A percentile compares a stretch with the other conserved stretches of the same genome.
phyloP scores from a whole-genome alignment of 2,888 invertebrate species.

The Ischnus inquisitorius region DNA sequence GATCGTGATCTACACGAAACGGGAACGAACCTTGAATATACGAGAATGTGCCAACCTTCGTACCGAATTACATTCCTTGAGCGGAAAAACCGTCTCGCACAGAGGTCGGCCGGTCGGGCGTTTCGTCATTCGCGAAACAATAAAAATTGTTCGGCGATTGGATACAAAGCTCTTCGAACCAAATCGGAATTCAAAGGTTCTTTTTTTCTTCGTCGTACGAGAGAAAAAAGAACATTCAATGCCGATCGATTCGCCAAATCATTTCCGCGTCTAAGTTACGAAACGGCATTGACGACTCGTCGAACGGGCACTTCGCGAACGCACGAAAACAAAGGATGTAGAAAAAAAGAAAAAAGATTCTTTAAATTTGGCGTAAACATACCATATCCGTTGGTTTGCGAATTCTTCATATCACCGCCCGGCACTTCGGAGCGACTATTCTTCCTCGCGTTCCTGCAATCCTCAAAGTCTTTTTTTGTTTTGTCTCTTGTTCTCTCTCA shows the following conservation, averaged over 20 bases:
- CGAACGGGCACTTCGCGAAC: background rate
- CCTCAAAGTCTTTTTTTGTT: constrained; percentile 3
- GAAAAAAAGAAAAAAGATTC: constrained; percentile 6
- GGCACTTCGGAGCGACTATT: constrained; percentile 64
- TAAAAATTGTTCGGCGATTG: background rate
- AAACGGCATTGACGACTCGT: background rate
- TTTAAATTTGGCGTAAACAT: constrained; percentile 69
- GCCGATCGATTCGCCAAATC: background rate
- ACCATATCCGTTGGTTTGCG: constrained; percentile 81
- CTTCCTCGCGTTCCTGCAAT: constrained; percentile 22
- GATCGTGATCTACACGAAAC: constrained; percentile 66
- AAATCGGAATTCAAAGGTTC: background rate
- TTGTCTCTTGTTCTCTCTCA: constrained; percentile 33
- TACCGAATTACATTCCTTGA: constrained; percentile 68
- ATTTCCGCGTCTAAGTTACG: background rate
- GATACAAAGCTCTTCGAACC: background rate
- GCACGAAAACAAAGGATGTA: background rate
- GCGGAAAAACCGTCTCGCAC: constrained; percentile 50
- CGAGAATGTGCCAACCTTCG: constrained; percentile 74
- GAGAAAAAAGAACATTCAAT: background rate
- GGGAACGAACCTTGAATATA: constrained; percentile 75
- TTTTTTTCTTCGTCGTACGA: background rate
- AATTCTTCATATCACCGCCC: constrained; percentile 82
- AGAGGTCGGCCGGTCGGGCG: constrained; percentile 32
- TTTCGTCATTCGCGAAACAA: constrained; percentile 47